Evolutionary conservation across 2,888 invertebrate species (phyloP).

Genomic region (Lathronympha strigana): DNA sequence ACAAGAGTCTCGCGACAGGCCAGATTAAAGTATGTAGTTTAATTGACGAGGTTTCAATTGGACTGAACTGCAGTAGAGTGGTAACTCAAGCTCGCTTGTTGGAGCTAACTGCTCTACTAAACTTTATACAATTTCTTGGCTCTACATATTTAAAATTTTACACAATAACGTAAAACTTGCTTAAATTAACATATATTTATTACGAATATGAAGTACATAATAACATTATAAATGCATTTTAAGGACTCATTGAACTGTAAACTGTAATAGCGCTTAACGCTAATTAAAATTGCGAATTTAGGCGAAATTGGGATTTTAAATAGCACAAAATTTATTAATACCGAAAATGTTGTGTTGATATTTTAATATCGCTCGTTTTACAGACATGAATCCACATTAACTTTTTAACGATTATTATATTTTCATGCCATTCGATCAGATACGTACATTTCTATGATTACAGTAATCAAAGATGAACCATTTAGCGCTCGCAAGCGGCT

Average conservation of each 20-base stretch:
- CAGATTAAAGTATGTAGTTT: conserved; percentile 28
- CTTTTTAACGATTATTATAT: too few relatives aligned
- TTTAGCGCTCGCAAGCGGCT: conserved; percentile 28
- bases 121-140: not conserved
- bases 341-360: too few relatives aligned
- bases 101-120: not conserved
- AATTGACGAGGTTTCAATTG: conserved; percentile 40
- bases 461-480: conserved; percentile 21
- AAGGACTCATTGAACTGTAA: not conserved
- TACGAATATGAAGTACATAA: not conserved
- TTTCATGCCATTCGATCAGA: not conserved
- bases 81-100: conserved; percentile 34
- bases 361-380: too few relatives aligned
- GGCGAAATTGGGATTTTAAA: too few relatives aligned
- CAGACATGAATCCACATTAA: not conserved
- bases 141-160: too few relatives aligned
- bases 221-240: not conserved
- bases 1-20: conserved; percentile 6
- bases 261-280: too few relatives aligned
- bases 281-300: too few relatives aligned
- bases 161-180: too few relatives aligned
- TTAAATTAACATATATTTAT: too few relatives aligned
- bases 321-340: too few relatives aligned
- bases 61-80: conserved; percentile 33
- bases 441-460: conserved; percentile 15